Base-by-base conservation (phyloP, 2,888 invertebrate species). In the Cephonodes hylas region DNA sequence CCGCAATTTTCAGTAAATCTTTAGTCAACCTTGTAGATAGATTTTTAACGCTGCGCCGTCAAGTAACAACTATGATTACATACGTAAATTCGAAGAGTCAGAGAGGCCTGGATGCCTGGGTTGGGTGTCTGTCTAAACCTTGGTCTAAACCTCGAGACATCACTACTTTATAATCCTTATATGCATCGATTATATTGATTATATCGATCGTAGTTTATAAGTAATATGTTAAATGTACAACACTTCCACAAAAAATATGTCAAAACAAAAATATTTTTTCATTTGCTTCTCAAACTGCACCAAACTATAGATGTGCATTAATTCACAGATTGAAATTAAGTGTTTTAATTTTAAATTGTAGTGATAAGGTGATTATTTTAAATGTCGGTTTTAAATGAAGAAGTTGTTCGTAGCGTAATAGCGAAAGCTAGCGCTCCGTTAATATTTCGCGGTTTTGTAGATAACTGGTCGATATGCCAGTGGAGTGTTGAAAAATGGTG, bases 401-500 rank as follows among this genome's bases (percentile, higher is more conserved):
- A 86, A 60, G 63, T 80, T 42, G 70, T 87, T 62, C 77, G 79
- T 20, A 83, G 73, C 66, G 65, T 88, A 60, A 72, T 79, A 62
- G 63, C 69, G 20, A 87, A 83, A 67, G 66, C 79, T 45, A 78
- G 74, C 64, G 74, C 78, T 1, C 95, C 95, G 1, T 66, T 95
- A 58, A 72, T 95, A 42, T 91, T 95, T 62, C 88, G 87, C 67
- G 86, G 89, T 56, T 86, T 90, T 74, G 81, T 95, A 66, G 86
- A 86, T 63, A 82, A 87, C 65, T 96, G 95, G 95, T 80, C 93
- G 45, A 74, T 95, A 62, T 79, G 94, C 64, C 80, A 93, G 34
- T 96, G 95, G 95, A 83, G 82, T 73, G 74, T 94, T 27, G 85
- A 93, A 46, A 93, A 95, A 67, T 95, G 96, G 94, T 84, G 87